Percentiles rank a stretch among this genome's conserved stretches.
phyloP scores from a whole-genome alignment of 1,140 invertebrate genomes.

The Plodia interpunctella region DNA sequence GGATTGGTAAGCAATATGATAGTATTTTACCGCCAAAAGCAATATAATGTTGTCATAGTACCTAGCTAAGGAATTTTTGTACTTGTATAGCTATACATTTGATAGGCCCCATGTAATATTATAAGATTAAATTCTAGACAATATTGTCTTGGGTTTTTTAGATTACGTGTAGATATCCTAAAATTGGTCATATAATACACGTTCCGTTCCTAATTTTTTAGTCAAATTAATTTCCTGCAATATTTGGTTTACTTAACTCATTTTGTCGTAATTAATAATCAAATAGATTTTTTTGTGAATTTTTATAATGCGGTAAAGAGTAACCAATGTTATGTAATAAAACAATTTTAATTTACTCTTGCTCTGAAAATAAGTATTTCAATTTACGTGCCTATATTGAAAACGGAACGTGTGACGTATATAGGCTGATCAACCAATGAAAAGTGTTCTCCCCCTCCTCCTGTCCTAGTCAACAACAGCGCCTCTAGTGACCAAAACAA shows the following conservation, averaged over 20 bases:
- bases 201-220: slow-evolving; percentile 26
- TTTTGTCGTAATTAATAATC: background rate
- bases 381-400: slow-evolving; percentile 3
- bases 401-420: slow-evolving; percentile 46
- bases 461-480: slow-evolving; percentile 27
- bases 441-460: slow-evolving; percentile 40
- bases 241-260: too few relatives aligned
- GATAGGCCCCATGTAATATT: slow-evolving; percentile 18
- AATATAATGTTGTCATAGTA: background rate
- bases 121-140: slow-evolving; percentile 1
- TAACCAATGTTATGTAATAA: too few relatives aligned
- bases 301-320: too few relatives aligned
- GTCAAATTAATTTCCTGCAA: background rate
- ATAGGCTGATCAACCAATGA: slow-evolving; percentile 41
- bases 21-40: slow-evolving; percentile 49
- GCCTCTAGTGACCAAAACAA: slow-evolving; percentile 58
- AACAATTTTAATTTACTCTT: too few relatives aligned
- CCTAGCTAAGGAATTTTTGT: too few relatives aligned
- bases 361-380: slow-evolving; percentile 7
- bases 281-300: too few relatives aligned
- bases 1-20: slow-evolving; percentile 79
- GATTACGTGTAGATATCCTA: slow-evolving; percentile 20
- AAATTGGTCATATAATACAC: slow-evolving; percentile 43
- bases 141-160: background rate
- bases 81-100: too few relatives aligned